Base-by-base conservation (phyloP, 2,888 invertebrate species). In the Lasioglossum lativentre region DNA sequence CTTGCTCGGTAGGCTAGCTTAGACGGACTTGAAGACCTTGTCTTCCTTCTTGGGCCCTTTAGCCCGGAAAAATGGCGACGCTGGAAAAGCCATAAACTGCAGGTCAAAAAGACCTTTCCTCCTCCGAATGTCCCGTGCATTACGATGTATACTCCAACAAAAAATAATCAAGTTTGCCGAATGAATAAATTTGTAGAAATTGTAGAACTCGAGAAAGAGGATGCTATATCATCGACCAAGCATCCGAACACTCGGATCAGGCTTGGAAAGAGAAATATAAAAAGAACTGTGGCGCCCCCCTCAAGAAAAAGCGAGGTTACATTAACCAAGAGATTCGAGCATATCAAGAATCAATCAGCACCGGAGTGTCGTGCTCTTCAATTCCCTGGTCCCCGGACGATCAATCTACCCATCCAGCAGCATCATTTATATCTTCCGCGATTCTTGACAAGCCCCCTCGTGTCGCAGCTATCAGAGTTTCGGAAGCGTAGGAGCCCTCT, bases 371-470 rank as follows among this genome's bases (percentile, higher is more conserved):
- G 30, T 30, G 34, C 4, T 56, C 66, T 52, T 63, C 47, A 4
- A 14, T 68, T 38, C 23, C n/a, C 73, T 59, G 27, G 47, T 74
- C 4, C 19, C 56, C 40, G 30, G 38, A 66, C 56, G 68, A 82
- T 73, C 77, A 47, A 83, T 77, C 82, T 59, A n/a, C 76, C 63
- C 75, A 23, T 8, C 45, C 45, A n/a, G 16, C 27, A 47, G n/a
- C 59, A 81, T 83, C 84, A 83, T 84, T 84, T 84, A 84, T 84
- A 77, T 84, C 84, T 45, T 74, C 59, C 83, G 56, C 83, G 83
- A 83, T 77, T 68, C 77, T 14, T 19, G 68, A 68, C 68, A 68
- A 38, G 38, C 47, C 47, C 47, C 47, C 52, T 66, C 56, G 74
- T 59, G 12, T 16, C 56, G 63, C 27, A 34, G 80, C 80, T 68